Percentiles rank a stretch among this genome's conserved stretches.
phyloP scores from a whole-genome alignment of 2,113 vertebrate genomes.

The Cavia aperea region DNA sequence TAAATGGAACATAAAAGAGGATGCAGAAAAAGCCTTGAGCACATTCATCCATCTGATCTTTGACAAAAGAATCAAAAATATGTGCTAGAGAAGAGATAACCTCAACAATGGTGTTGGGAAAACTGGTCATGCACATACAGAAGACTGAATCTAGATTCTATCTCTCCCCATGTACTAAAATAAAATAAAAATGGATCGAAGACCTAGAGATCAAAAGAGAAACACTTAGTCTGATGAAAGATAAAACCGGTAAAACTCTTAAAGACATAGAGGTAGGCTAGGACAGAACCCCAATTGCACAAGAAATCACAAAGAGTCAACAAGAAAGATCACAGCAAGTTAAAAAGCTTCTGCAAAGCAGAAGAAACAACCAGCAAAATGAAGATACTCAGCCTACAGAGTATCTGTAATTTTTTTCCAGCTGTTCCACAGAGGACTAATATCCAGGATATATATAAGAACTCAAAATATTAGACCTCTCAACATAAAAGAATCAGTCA shows the following conservation, averaged over 20 bases:
- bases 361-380: not conserved
- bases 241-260: not conserved
- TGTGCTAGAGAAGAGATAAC: too few species aligned
- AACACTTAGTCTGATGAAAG: not conserved
- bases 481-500: not conserved
- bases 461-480: not conserved
- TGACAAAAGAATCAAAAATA: too few species aligned
- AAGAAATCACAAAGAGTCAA: not conserved
- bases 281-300: not conserved
- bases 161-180: too few species aligned
- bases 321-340: not conserved
- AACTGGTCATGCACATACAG: too few species aligned
- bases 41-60: too few species aligned
- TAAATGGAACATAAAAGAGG: too few species aligned
- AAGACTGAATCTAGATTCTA: too few species aligned
- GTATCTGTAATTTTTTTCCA: not conserved
- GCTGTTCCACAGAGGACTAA: not conserved
- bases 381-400: not conserved
- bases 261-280: not conserved
- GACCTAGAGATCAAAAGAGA: too few species aligned
- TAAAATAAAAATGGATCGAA: too few species aligned
- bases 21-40: too few species aligned
- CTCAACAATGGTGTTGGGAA: too few species aligned
- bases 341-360: not conserved
- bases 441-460: not conserved